A percentile compares a stretch with the other conserved stretches of the same genome.
Evolutionary conservation across 2,888 invertebrate species (phyloP).

Genomic region (Philopedon plagiatum): DNA sequence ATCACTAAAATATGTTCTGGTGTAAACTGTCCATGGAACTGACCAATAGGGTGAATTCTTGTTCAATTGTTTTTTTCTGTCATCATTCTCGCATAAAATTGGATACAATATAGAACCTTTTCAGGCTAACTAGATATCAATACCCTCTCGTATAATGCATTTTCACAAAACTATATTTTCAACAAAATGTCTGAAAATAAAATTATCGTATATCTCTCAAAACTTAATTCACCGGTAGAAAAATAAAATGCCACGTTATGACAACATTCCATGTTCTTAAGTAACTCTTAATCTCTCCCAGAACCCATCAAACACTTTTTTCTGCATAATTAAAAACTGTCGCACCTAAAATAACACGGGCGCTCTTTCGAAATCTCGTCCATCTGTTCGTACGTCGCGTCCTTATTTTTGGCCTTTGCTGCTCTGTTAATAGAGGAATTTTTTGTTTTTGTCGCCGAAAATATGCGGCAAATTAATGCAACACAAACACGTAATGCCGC

Average conservation of each 20-base stretch:
- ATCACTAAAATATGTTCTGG: too few species aligned
- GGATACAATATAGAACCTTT: too few species aligned
- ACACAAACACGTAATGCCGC: constrained; percentile 36
- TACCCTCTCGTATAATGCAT: too few species aligned
- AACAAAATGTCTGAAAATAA: too few species aligned
- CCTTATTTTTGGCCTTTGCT: constrained; percentile 26
- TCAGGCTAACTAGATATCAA: too few species aligned
- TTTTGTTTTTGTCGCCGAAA: constrained; percentile 23
- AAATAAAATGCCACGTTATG: not conserved
- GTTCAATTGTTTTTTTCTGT: too few species aligned
- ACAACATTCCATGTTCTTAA: not conserved
- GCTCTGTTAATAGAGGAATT: constrained; percentile 27
- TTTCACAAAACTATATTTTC: too few species aligned
- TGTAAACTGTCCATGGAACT: too few species aligned
- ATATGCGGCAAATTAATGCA: constrained; percentile 40
- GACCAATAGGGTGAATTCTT: too few species aligned
- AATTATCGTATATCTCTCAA: too few species aligned
- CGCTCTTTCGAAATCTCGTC: constrained; percentile 30
- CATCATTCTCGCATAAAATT: too few species aligned
- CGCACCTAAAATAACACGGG: constrained; percentile 36
- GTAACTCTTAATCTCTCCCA: constrained; percentile 12
- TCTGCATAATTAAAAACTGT: constrained; percentile 35
- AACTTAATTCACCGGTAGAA: not conserved
- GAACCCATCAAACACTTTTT: constrained; percentile 11
- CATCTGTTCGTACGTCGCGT: constrained; percentile 27